Evolutionary conservation across 2,797 vertebrate species (phyloP).

Genomic region (Aeoliscus strigatus): DNA sequence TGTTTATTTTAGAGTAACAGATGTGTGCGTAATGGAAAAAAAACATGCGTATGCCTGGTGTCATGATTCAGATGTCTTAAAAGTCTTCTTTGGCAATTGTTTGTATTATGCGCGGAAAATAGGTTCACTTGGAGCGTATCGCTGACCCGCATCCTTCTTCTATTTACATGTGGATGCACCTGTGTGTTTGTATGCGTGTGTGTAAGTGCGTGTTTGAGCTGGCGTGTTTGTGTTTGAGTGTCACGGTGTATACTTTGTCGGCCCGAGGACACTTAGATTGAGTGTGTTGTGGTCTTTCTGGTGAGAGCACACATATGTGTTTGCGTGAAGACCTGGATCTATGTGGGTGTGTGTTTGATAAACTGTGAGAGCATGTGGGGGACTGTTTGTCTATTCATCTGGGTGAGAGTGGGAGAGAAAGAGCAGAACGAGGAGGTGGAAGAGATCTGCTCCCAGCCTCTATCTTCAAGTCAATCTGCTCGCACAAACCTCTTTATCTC

Average conservation of each 20-base stretch:
- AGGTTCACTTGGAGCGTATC: slow-evolving; percentile 31
- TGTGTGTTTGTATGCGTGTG: slow-evolving; percentile 60
- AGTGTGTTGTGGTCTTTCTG: slow-evolving; percentile 63
- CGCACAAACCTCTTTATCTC: slow-evolving; percentile 67
- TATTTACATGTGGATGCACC: slow-evolving; percentile 66
- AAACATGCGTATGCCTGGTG: slow-evolving; percentile 1
- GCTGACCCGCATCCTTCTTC: slow-evolving; percentile 33
- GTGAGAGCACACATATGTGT: slow-evolving; percentile 74
- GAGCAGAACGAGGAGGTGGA: slow-evolving; percentile 68
- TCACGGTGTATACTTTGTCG: slow-evolving; percentile 68
- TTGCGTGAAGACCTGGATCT: slow-evolving; percentile 71
- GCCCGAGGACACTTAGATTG: slow-evolving; percentile 59
- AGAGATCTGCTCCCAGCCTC: slow-evolving; percentile 63
- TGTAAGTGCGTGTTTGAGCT: slow-evolving; percentile 55
- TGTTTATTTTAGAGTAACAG: slow-evolving; percentile 9
- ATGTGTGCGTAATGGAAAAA: slow-evolving; percentile 32
- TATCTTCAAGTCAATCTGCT: slow-evolving; percentile 74
- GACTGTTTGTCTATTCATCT: slow-evolving; percentile 80
- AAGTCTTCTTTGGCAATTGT: slow-evolving; percentile 27
- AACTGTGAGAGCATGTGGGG: slow-evolving; percentile 79
- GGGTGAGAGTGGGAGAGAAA: slow-evolving; percentile 57
- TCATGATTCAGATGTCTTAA: slow-evolving; percentile 42
- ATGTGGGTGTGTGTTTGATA: slow-evolving; percentile 82
- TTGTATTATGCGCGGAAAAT: slow-evolving; percentile 52
- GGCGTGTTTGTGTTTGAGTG: slow-evolving; percentile 64